Conservation (phyloP, 2,797 vertebrate genomes). For the Sebastiscus albofasciatus region DNA sequence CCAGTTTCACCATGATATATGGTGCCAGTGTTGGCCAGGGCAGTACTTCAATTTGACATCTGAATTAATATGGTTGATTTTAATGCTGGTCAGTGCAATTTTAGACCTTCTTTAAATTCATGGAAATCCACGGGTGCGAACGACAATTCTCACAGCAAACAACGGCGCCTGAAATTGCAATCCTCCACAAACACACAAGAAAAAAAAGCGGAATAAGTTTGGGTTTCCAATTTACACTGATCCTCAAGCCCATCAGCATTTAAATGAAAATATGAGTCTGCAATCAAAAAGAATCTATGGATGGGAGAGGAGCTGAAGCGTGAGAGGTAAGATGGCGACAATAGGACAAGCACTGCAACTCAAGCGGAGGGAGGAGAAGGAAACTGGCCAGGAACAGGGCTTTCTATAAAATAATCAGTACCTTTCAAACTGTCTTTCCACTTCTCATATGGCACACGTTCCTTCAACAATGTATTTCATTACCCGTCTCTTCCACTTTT, state of each 20-base stretch:
- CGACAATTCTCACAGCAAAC: constrained; percentile 69
- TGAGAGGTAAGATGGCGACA: constrained; percentile 37
- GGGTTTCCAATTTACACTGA: constrained; percentile 73
- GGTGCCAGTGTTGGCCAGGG: neutral
- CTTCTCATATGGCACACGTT: constrained; percentile 32
- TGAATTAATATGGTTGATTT: constrained; percentile 69
- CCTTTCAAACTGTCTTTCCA: constrained; percentile 54
- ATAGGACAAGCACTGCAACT: constrained; percentile 23
- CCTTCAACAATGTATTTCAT: constrained; percentile 46
- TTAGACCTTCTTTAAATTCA: constrained; percentile 81
- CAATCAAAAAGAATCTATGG: constrained; percentile 72
- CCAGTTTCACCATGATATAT: constrained; percentile 16
- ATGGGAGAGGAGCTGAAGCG: constrained; percentile 38
- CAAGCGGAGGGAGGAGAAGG: neutral
- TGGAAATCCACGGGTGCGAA: constrained; percentile 67
- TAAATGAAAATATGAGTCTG: constrained; percentile 81
- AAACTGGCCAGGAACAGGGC: constrained; percentile 35
- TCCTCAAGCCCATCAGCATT: constrained; percentile 80
- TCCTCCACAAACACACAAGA: constrained; percentile 52
- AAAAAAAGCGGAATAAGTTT: constrained; percentile 54
- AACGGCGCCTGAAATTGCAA: constrained; percentile 55
- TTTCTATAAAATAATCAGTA: constrained; percentile 71
- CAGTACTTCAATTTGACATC: constrained; percentile 50
- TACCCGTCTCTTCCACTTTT: constrained; percentile 33
- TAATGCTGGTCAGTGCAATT: constrained; percentile 63